Base-by-base conservation (phyloP, 2,113 vertebrate species). In the Vulpes ferrilata region DNA sequence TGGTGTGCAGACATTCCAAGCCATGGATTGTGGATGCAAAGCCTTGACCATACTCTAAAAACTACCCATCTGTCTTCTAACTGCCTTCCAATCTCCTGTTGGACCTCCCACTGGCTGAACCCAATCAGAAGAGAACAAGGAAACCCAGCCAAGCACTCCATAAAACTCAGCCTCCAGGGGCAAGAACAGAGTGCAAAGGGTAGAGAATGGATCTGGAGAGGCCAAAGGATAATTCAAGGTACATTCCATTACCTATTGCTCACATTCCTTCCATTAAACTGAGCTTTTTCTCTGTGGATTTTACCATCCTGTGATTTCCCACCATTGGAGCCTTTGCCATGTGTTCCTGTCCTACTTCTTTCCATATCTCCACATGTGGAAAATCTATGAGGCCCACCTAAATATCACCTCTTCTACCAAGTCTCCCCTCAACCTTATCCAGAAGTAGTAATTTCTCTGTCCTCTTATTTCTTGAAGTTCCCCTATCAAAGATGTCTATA, bases 321-420 rank as follows among this genome's bases (percentile, higher is more conserved):
- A 0, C 35, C 5, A 35, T 19, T 0, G 11, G 19, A 0, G 11
- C 27, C 67, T 69, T 15, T 5, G 30, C 0, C 51, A 4, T 0
- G 30, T 8, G 53, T 13, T 25, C 69, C 60, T 30, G 55, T 19
- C n/a, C 51, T 27, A 32, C 57, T 30, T 32, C 90, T 62, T 32
- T 43, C 32, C 43, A 35, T 2, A 25, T 9, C 53, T 35, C 32
- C 20, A 51, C 23, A 1, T 0, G n/a, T 59, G 76, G 60, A 22
- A 81, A 89, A 38, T 1, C 59, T 23, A 2, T 2, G 25, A 88
- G 79, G 55, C 35, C 16, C 38, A 60, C 48, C 60, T 35, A 51
- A 84, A 64, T 8, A 5, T 59, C 74, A 32, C 62, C 62, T 84
- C 67, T 67, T 83, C 73, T 73, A 59, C 11, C 5, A 83, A 43